A percentile compares a stretch with the other conserved stretches of the same genome.
These are phyloP conservation scores for Craterocephalus amniculus DNA, from an alignment of 2,797 vertebrate species.

Conservation along the genomic window DNA sequence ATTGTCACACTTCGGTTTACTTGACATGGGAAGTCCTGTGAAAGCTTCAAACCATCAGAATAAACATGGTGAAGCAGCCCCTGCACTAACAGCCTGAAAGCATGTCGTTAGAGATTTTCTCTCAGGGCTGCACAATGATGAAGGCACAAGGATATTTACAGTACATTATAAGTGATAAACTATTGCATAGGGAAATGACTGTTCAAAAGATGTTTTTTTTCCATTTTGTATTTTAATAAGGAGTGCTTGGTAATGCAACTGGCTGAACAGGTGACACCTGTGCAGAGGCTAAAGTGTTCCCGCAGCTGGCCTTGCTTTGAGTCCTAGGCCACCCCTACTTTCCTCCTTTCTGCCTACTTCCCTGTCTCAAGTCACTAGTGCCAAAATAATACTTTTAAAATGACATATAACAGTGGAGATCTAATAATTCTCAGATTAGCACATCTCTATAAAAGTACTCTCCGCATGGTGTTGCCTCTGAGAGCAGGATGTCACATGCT, in stretches of 20 bases:
- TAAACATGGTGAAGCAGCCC: neutral
- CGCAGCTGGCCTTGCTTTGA: too few species aligned
- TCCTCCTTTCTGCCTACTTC: too few species aligned
- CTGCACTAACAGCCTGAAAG: neutral
- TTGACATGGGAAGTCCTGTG: neutral
- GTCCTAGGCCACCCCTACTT: too few species aligned
- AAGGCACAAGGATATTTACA: slow-evolving; percentile 10
- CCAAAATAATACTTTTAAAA: neutral
- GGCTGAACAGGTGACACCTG: too few species aligned
- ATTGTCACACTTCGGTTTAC: slow-evolving; percentile 28
- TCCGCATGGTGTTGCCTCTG: slow-evolving; percentile 21
- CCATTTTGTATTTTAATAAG: too few species aligned
- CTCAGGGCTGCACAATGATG: slow-evolving; percentile 7
- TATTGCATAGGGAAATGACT: neutral
- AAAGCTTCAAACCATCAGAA: neutral
- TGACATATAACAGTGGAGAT: neutral
- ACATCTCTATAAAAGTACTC: slow-evolving; percentile 15
- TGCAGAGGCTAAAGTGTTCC: too few species aligned
- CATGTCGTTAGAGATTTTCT: neutral
- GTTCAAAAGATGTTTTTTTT: too few species aligned
- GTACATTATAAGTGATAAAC: neutral
- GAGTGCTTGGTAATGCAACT: too few species aligned
- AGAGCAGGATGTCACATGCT: slow-evolving; percentile 53
- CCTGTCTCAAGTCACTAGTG: too few species aligned
- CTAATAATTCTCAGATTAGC: slow-evolving; percentile 6